Percentiles rank a stretch among this genome's conserved stretches.
Conservation (phyloP, 2,888 invertebrate species). For the Penaeus monodon region DNA sequence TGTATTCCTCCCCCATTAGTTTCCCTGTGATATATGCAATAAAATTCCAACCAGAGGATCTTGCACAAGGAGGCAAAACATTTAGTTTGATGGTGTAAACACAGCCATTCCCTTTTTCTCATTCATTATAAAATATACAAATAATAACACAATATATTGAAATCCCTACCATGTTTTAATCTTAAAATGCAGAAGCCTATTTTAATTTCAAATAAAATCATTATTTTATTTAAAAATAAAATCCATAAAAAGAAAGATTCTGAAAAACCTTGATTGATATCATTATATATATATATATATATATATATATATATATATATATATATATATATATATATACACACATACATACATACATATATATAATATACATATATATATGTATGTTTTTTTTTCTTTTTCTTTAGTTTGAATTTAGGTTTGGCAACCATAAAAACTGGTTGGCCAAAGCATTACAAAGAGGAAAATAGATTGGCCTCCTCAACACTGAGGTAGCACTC, state of each 20-base stretch:
- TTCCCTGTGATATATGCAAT: constrained; percentile 15
- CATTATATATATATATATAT: constrained; percentile 15
- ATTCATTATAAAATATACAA: neutral
- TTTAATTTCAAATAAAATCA: neutral
- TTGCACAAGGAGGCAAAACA: constrained; percentile 10
- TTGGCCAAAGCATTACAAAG: too few species aligned
- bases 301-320: constrained; percentile 13
- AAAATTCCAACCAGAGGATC: constrained; percentile 20
- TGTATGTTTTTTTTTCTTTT: neutral
- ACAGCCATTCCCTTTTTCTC: constrained; percentile 8
- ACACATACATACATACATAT: constrained; percentile 8
- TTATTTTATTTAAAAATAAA: neutral
- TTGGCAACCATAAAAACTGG: neutral
- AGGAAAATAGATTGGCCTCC: too few species aligned
- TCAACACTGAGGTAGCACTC: too few species aligned
- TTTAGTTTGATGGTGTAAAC: constrained; percentile 29
- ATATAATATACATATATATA: neutral
- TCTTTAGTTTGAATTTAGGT: neutral
- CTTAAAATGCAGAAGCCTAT: too few species aligned
- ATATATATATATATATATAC: constrained; percentile 12
- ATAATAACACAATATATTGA: constrained; percentile 4
- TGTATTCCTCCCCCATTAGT: constrained; percentile 29
- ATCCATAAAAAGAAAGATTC: neutral
- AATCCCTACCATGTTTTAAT: too few species aligned
- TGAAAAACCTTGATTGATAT: neutral